Percentiles rank a stretch among this genome's conserved stretches.
Evolutionary conservation across 1,140 invertebrate species (phyloP).

Genomic region (Cyclargus thomasi): DNA sequence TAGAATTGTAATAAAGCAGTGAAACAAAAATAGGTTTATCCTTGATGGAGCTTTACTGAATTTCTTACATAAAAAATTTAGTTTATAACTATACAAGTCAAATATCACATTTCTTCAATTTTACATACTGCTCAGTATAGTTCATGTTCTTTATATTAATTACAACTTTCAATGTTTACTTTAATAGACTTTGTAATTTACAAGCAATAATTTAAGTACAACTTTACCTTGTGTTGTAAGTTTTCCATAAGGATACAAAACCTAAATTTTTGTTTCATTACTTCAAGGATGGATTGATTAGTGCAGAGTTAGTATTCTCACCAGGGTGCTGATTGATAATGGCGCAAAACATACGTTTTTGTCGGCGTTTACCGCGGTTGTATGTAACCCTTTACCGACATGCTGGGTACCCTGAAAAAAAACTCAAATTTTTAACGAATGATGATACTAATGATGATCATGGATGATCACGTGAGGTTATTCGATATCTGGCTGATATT

Average conservation of each 20-base stretch:
- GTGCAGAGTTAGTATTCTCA: slow-evolving; percentile 69
- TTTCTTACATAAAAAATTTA: too few relatives aligned
- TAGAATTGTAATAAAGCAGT: too few relatives aligned
- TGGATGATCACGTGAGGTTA: slow-evolving; percentile 39
- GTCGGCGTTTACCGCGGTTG: slow-evolving; percentile 57
- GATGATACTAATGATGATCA: background rate
- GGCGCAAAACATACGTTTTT: slow-evolving; percentile 68
- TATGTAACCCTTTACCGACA: slow-evolving; percentile 59
- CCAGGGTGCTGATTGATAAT: slow-evolving; percentile 53
- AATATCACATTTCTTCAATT: too few relatives aligned
- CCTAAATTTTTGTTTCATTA: slow-evolving; percentile 32
- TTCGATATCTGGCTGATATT: slow-evolving; percentile 25
- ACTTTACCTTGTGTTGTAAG: too few relatives aligned
- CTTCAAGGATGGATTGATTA: slow-evolving; percentile 40
- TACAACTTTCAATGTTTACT: too few relatives aligned
- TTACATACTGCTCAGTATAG: too few relatives aligned
- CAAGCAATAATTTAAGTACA: too few relatives aligned
- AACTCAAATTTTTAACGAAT: background rate
- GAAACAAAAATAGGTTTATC: too few relatives aligned
- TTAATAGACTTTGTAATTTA: too few relatives aligned
- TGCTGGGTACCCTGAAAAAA: slow-evolving; percentile 61
- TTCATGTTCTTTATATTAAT: too few relatives aligned
- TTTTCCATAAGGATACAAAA: background rate
- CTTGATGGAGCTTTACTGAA: too few relatives aligned
- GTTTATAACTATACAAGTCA: too few relatives aligned